phyloP scores from a whole-genome alignment of 2,888 invertebrate genomes.

The Neoascia interrupta region DNA sequence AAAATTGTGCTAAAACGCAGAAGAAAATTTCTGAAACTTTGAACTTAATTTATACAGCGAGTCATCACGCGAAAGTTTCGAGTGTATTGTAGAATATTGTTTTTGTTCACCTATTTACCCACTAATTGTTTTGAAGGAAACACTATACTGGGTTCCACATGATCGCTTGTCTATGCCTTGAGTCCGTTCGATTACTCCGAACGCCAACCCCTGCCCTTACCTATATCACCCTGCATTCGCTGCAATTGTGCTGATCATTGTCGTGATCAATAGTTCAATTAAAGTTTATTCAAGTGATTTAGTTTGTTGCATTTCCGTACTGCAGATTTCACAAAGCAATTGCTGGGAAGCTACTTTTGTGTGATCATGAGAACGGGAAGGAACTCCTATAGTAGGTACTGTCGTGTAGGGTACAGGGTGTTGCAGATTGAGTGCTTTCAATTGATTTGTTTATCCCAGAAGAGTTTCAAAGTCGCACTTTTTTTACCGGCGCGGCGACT shows the following conservation, averaged over 20 bases:
- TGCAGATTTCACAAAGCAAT: slow-evolving; percentile 8
- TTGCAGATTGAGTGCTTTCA: too few relatives aligned
- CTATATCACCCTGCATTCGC: not conserved
- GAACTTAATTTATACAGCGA: too few relatives aligned
- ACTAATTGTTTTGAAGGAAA: slow-evolving; percentile 33
- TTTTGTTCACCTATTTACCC: not conserved
- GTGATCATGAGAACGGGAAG: not conserved
- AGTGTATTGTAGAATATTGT: not conserved
- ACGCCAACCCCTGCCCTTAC: not conserved
- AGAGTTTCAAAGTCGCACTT: too few relatives aligned
- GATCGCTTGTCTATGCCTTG: slow-evolving; percentile 28
- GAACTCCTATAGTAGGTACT: too few relatives aligned
- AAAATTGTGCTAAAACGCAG: too few relatives aligned
- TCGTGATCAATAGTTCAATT: slow-evolving; percentile 60
- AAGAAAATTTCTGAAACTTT: too few relatives aligned
- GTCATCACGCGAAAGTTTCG: slow-evolving; percentile 2
- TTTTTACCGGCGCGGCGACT: too few relatives aligned
- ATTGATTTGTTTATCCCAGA: too few relatives aligned
- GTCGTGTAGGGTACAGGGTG: too few relatives aligned
- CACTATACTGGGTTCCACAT: slow-evolving; percentile 33
- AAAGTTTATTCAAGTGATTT: slow-evolving; percentile 64
- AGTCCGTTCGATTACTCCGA: too few relatives aligned
- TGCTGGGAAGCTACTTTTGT: slow-evolving; percentile 6
- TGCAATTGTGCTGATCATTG: slow-evolving; percentile 9
- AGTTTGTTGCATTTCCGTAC: slow-evolving; percentile 57